Evolutionary conservation across 2,797 vertebrate genomes (phyloP).

Genomic region (Chaetophractus vellerosus): DNA sequence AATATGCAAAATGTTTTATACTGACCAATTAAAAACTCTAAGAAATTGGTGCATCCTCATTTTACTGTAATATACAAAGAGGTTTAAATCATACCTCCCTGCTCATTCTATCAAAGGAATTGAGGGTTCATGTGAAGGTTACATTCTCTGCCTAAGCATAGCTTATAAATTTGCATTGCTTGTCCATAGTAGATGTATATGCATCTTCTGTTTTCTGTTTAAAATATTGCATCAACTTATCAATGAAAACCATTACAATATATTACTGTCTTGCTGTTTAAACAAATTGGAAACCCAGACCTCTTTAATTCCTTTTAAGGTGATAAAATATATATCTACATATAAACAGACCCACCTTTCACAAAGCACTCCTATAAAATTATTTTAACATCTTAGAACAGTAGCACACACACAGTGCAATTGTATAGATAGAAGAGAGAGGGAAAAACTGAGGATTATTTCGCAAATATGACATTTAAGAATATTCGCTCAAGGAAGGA

Average conservation of each 20-base stretch:
- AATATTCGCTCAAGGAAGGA: neutral
- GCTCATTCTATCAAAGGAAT: neutral
- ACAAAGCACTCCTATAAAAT: neutral
- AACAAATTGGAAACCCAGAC: neutral
- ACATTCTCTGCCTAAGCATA: neutral
- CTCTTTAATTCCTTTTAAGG: constrained; percentile 12
- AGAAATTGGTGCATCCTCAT: neutral
- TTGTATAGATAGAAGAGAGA: neutral
- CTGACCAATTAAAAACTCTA: neutral
- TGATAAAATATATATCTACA: neutral
- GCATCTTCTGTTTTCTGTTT: neutral
- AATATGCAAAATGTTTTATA: neutral
- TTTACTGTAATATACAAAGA: neutral
- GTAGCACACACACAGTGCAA: neutral
- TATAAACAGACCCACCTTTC: neutral
- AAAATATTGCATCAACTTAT: neutral
- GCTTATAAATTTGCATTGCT: neutral
- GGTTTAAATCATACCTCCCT: neutral
- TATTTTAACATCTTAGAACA: neutral
- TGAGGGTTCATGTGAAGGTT: neutral
- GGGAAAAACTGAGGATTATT: neutral
- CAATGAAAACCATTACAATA: neutral
- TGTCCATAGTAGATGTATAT: neutral
- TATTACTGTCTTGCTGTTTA: neutral
- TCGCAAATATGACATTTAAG: neutral